Percentiles rank a stretch among this genome's conserved stretches.
phyloP scores from a whole-genome alignment of 2,888 invertebrate species.

The Chironomus tentans region DNA sequence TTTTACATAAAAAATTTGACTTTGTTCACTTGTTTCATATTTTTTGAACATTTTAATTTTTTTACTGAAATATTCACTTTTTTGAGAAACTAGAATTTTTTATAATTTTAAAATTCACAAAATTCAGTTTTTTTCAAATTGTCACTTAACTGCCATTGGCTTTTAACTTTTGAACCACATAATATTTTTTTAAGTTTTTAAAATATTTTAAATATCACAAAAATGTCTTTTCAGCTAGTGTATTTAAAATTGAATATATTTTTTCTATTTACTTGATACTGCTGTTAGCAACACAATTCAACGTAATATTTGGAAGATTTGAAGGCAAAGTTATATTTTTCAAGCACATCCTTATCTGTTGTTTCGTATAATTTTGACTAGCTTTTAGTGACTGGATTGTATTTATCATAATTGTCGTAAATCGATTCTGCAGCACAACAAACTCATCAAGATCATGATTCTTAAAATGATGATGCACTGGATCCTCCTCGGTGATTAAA shows the following conservation, averaged over 20 bases:
- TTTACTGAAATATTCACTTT: too few species aligned
- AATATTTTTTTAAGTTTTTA: too few species aligned
- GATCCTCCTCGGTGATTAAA: background rate
- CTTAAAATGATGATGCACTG: background rate
- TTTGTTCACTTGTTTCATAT: too few species aligned
- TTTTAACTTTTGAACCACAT: too few species aligned
- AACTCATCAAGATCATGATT: background rate
- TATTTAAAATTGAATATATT: background rate
- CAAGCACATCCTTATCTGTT: background rate
- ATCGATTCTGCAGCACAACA: background rate
- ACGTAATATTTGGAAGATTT: background rate
- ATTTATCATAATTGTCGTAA: background rate
- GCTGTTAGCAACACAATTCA: background rate
- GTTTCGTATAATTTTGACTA: background rate
- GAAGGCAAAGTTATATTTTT: background rate
- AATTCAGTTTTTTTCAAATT: too few species aligned
- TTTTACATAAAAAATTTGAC: too few species aligned
- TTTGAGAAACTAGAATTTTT: too few species aligned
- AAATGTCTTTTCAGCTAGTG: too few species aligned
- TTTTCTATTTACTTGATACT: background rate
- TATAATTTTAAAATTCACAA: too few species aligned
- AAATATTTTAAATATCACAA: too few species aligned
- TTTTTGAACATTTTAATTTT: too few species aligned
- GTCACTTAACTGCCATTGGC: too few species aligned
- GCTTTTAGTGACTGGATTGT: background rate